These are phyloP conservation scores for Mystacides longicornis DNA, from an alignment of 2,888 invertebrate genomes.

Conservation along the genomic window DNA sequence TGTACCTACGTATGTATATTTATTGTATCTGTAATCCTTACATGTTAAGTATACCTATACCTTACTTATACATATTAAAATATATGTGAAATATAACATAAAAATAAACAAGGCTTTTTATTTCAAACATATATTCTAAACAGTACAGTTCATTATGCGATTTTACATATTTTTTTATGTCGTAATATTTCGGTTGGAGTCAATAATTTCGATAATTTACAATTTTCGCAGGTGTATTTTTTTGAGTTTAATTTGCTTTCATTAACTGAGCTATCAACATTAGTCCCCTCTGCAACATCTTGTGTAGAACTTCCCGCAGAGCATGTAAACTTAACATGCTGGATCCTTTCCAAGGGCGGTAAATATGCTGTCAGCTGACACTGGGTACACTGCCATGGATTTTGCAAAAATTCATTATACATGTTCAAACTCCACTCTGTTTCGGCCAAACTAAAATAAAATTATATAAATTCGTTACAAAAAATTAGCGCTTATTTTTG, in stretches of 20 bases:
- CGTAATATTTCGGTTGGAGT: constrained; percentile 79
- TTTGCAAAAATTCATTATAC: constrained; percentile 51
- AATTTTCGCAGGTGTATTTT: constrained; percentile 64
- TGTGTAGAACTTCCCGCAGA: constrained; percentile 31
- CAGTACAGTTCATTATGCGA: neutral
- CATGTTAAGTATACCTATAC: neutral
- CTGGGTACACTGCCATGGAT: constrained; percentile 65
- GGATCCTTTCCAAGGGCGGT: constrained; percentile 62
- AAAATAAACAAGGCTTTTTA: neutral
- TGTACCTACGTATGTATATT: neutral
- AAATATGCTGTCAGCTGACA: constrained; percentile 59
- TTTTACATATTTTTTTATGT: constrained; percentile 76
- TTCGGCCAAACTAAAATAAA: constrained; percentile 49
- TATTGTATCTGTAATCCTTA: neutral
- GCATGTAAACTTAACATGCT: constrained; percentile 57
- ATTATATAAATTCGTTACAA: neutral
- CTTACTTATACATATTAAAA: neutral
- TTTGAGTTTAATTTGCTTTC: constrained; percentile 47
- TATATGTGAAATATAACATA: neutral
- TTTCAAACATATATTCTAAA: neutral
- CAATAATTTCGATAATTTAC: constrained; percentile 59
- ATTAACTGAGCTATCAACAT: constrained; percentile 31
- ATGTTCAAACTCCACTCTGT: constrained; percentile 60
- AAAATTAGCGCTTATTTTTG: too few species aligned
- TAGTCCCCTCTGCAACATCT: constrained; percentile 31